Conservation (phyloP, 2,888 invertebrate genomes). For the Pterostichus madidus region DNA sequence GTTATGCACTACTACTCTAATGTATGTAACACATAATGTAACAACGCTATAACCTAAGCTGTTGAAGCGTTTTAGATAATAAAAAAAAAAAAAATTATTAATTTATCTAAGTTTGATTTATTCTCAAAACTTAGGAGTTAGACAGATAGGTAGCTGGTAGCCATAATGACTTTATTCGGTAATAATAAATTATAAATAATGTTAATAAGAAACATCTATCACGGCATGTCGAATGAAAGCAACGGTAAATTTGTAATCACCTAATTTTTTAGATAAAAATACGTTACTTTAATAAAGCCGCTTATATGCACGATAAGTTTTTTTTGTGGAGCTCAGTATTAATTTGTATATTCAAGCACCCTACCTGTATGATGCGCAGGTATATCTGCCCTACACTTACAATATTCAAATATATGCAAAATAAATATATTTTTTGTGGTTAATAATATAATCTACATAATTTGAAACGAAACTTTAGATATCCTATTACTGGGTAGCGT, state of each 20-base stretch:
- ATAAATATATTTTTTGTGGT: constrained; percentile 57
- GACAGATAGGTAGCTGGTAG: neutral
- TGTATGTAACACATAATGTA: too few species aligned
- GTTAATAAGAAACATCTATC: constrained; percentile 34
- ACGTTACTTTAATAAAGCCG: constrained; percentile 53
- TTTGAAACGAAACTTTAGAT: constrained; percentile 43
- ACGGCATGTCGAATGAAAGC: constrained; percentile 8
- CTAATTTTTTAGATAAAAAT: constrained; percentile 58
- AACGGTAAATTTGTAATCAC: constrained; percentile 50
- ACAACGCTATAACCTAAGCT: too few species aligned
- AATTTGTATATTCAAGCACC: constrained; percentile 26
- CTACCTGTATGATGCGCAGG: constrained; percentile 26
- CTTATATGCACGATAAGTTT: constrained; percentile 31
- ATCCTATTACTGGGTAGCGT: constrained; percentile 45
- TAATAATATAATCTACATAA: constrained; percentile 63
- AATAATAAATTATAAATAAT: constrained; percentile 30
- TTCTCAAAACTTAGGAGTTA: neutral
- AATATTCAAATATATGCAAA: constrained; percentile 61
- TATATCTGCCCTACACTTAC: constrained; percentile 11
- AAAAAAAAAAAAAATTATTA: constrained; percentile 18
- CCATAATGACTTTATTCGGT: constrained; percentile 19
- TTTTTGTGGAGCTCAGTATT: constrained; percentile 39
- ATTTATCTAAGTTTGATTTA: constrained; percentile 26
- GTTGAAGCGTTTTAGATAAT: too few species aligned
- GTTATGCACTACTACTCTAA: too few species aligned